Evolutionary conservation across 2,113 vertebrate species (phyloP), one percentile per base, ranked within the genome.

Genomic region (Andinoacara biseriatus): DNA sequence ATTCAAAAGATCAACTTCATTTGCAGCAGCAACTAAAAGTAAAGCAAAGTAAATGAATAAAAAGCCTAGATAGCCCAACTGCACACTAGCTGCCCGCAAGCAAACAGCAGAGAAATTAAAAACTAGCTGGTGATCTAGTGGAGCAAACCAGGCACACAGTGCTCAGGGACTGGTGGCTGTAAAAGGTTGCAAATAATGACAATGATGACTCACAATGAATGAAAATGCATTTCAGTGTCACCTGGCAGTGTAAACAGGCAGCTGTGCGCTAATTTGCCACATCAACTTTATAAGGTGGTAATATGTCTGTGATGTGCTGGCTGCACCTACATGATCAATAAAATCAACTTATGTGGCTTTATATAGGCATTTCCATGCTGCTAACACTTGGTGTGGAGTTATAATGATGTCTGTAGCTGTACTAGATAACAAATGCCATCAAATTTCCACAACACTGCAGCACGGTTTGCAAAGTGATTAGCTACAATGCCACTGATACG

Each of bases 261-360:
- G 10, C 26, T 54, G 46, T 54, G 67, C 31, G 43, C 24, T 52
- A 72, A 72, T 72, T 72, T 10, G 7, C 17, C 65, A 31, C 65
- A 72, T 31, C 43, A 52, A 20, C 65, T 52, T 52, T 52, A 52
- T 52, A 52, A 69, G 40, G 22, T 69, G 63, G 2, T 52, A 49
- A 11, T 40, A 43, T 20, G 18, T 54, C 18, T 29, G 65, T 69
- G 65, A 69, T 52, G 65, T 20, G 65, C 3, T 69, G 24, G 43
- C 65, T 69, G 24, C 43, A 11, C 63, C 63, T 22, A 69, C 52
- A 72, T 52, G 0, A 31, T 46, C 65, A 54, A 72, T 54, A 72
- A 72, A 72, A 54, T 72, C 46, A 54, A 54, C 46, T 72, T 54
- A 33, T 72, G 46, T 72, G 67, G 10, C 67, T 72, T 72, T 72